Conservation (phyloP, 2,797 vertebrate species). For the Gallirallus australis region DNA sequence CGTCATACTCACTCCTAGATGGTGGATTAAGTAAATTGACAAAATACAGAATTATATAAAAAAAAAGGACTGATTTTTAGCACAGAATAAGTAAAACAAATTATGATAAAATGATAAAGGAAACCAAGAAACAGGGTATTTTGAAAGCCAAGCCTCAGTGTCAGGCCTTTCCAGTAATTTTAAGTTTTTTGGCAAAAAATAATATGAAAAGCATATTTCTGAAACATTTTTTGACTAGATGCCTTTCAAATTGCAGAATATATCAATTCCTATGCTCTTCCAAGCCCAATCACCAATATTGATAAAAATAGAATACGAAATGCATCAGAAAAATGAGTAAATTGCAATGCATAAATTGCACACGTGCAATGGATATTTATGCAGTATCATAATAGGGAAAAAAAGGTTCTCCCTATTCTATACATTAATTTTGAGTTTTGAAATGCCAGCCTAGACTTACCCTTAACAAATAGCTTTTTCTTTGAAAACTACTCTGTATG, state of each 20-base stretch:
- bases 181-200: neutral
- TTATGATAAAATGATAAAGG: neutral
- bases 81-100: neutral
- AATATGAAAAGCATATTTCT: neutral
- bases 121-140: neutral
- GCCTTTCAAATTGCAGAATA: neutral
- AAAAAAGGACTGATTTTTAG: neutral
- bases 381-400: neutral
- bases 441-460: neutral
- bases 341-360: neutral
- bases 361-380: neutral
- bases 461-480: neutral
- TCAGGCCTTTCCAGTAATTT: neutral
- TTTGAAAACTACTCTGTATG: neutral
- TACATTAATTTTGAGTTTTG: neutral
- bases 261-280: neutral
- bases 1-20: slow-evolving; percentile 95
- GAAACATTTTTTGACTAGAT: neutral
- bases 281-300: neutral
- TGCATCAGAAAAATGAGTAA: neutral
- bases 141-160: neutral
- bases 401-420: neutral
- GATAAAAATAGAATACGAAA: neutral
- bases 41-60: neutral
- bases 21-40: slow-evolving; percentile 14